Evolutionary conservation across 2,797 vertebrate genomes (phyloP), one percentile per base, ranked within the genome.

Genomic region (Macroramphosus scolopax): DNA sequence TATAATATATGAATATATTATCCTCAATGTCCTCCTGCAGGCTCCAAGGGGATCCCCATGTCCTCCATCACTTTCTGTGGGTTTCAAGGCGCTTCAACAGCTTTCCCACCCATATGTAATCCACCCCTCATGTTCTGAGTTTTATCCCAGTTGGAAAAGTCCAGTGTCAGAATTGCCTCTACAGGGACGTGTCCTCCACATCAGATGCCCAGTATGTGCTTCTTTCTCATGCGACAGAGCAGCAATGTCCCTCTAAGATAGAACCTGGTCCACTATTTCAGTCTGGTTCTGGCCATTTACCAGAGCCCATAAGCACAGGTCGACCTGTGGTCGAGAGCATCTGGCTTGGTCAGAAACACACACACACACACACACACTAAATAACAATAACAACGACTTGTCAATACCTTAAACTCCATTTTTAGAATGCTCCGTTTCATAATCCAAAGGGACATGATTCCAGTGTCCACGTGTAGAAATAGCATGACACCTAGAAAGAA

Each of bases 371-470:
- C 5, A 38, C 8, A 29, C 13, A 28, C n/a, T n/a, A n/a, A n/a
- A n/a, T n/a, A n/a, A n/a, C n/a, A n/a, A 25, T 2, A 17, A 30
- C 6, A 20, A 24, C 37, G 5, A 3, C 1, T 24, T 5, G 29
- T 3, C 12, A 63, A 58, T 82, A 87, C 84, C 81, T 87, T 66
- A 11, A 49, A 30, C 41, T 61, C 66, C 80, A 77, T 77, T 57
- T 55, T 40, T 45, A 54, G n/a, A 12, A 45, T 14, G 22, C 8
- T 71, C 75, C 63, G 31, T 33, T 55, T 33, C 57, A 45, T 51
- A 58, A 61, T 78, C 80, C 75, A 48, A 9, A 12, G 15, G 22
- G 48, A 37, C 63, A 66, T 72, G 32, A 47, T 33, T 59, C 62
- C 46, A 26, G 51, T 36, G 6, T 28, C 6, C 39, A 49, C 32